phyloP scores from a whole-genome alignment of 2,113 vertebrate genomes.

The Saguinus imperator region DNA sequence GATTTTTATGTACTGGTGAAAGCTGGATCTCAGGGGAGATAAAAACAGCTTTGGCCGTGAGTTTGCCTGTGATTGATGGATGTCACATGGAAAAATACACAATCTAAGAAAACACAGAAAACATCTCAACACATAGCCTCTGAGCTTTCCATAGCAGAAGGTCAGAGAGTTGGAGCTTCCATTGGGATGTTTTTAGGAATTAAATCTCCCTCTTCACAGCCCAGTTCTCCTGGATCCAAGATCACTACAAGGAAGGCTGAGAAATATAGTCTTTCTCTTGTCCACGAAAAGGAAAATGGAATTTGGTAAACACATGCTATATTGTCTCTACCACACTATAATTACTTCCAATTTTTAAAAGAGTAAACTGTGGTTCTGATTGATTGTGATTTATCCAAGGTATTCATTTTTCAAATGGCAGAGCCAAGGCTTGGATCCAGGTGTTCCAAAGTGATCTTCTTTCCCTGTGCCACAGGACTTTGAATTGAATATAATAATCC shows the following conservation, averaged over 20 bases:
- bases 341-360: neutral
- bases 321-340: neutral
- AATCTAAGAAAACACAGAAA: neutral
- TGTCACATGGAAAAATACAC: neutral
- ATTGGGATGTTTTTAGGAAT: neutral
- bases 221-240: neutral
- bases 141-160: neutral
- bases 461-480: neutral
- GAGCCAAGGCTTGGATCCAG: neutral
- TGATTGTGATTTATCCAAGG: neutral
- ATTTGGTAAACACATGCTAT: neutral
- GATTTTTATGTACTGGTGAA: neutral
- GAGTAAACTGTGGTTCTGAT: neutral
- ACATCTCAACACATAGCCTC: neutral
- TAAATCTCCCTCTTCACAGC: neutral
- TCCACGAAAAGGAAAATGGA: neutral
- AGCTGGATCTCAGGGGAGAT: neutral
- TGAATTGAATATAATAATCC: neutral
- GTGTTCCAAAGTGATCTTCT: neutral
- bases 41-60: neutral
- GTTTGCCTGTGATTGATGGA: neutral
- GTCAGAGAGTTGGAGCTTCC: neutral
- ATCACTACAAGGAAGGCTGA: neutral
- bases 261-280: neutral
- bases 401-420: neutral